These are phyloP conservation scores for Myotis brandtii DNA, from an alignment of 2,113 vertebrate species.

Conservation along the genomic window DNA sequence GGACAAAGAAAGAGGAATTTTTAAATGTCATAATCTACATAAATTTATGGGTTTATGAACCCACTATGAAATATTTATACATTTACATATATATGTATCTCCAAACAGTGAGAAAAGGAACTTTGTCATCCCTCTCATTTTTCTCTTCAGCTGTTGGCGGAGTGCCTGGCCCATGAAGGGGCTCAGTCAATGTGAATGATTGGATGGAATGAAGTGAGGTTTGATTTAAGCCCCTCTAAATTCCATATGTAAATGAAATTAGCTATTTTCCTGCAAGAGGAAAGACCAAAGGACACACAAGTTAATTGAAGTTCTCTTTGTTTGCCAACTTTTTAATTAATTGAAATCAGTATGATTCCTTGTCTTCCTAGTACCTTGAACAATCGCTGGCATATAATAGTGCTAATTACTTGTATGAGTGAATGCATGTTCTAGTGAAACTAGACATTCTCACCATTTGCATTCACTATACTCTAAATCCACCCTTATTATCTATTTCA, in stretches of 20 bases:
- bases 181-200: neutral
- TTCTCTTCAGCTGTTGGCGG: neutral
- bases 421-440: neutral
- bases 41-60: neutral
- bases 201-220: neutral
- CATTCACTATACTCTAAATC: neutral
- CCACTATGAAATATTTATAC: neutral
- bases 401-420: neutral
- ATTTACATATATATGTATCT: neutral
- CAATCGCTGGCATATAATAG: neutral
- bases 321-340: slow-evolving; percentile 66
- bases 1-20: neutral
- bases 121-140: neutral
- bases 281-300: neutral
- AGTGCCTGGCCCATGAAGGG: neutral
- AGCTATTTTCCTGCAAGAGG: neutral
- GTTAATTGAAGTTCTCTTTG: slow-evolving; percentile 57
- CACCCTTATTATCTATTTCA: neutral
- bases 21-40: neutral
- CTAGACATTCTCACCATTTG: neutral
- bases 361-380: slow-evolving; percentile 10
- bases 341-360: slow-evolving; percentile 48
- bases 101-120: neutral
- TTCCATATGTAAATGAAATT: slow-evolving; percentile 28
- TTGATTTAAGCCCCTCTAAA: neutral